phyloP scores from a whole-genome alignment of 1,140 invertebrate species.

The Macrotrachela quadricornifera region DNA sequence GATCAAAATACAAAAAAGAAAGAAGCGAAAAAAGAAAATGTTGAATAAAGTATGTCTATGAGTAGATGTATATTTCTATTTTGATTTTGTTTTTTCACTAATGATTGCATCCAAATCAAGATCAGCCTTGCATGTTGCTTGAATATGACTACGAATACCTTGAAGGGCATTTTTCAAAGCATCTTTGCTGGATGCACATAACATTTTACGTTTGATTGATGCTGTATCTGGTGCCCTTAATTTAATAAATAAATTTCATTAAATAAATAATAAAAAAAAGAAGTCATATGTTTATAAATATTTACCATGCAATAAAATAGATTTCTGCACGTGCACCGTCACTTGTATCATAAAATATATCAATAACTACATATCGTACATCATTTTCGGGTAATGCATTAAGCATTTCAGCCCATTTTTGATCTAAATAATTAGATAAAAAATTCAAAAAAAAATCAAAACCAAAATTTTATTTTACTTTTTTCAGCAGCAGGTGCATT shows the following conservation, averaged over 20 bases:
- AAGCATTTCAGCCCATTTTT: constrained; percentile 6
- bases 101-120: constrained; percentile 10
- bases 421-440: not conserved
- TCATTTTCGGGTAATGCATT: constrained; percentile 5
- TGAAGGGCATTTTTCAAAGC: constrained; percentile 80
- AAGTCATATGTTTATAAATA: not conserved
- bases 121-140: constrained; percentile 36
- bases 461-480: not conserved
- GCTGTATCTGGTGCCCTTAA: constrained; percentile 68
- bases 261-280: not conserved
- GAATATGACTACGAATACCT: constrained; percentile 86
- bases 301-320: constrained; percentile 4
- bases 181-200: constrained; percentile 88
- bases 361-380: constrained; percentile 8
- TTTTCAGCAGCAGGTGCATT: not conserved
- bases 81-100: constrained; percentile 4
- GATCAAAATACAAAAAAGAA: too few species aligned
- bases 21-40: too few species aligned
- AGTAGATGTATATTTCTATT: too few species aligned
- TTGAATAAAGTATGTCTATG: too few species aligned
- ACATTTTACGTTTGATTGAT: constrained; percentile 96
- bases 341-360: constrained; percentile 7
- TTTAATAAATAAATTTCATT: not conserved
- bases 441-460: not conserved
- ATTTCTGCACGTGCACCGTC: constrained; percentile 8